These are phyloP conservation scores for Sphaerodactylus townsendi DNA, from an alignment of 2,113 vertebrate genomes.

Conservation along the genomic window DNA sequence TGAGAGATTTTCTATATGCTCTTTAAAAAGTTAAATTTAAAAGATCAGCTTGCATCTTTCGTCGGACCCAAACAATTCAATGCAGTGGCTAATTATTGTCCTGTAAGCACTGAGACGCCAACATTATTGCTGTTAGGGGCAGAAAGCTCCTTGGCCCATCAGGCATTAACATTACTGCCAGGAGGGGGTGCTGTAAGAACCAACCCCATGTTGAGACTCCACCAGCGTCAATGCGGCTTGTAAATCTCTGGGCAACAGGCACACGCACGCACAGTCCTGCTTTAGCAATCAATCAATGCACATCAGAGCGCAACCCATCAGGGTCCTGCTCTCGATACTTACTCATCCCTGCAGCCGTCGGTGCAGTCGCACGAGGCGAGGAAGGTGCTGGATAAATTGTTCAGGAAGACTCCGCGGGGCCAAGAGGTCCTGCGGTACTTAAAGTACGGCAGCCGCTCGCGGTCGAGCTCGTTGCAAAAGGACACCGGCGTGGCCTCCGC, in stretches of 20 bases:
- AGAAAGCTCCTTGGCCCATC: background rate
- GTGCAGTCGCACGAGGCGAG: constrained; percentile 85
- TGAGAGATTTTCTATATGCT: background rate
- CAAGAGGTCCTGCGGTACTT: constrained; percentile 88
- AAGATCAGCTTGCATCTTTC: background rate
- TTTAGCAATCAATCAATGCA: background rate
- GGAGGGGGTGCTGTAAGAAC: background rate
- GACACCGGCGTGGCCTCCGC: constrained; percentile 82
- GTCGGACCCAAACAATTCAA: background rate
- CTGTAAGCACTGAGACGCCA: no score
- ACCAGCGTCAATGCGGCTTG: background rate
- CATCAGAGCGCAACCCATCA: background rate
- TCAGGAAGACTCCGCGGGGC: constrained; percentile 87
- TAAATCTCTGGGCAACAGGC: background rate
- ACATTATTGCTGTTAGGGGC: no score
- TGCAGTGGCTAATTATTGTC: background rate
- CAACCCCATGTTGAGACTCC: background rate
- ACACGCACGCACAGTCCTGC: no score
- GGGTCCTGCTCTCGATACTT: constrained; percentile 43
- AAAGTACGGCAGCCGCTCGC: constrained; percentile 76
- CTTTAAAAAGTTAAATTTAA: background rate
- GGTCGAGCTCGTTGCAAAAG: constrained; percentile 77
- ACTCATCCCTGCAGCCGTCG: constrained; percentile 83
- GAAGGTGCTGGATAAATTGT: constrained; percentile 76
- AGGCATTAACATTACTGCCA: background rate